Conservation (phyloP, 2,797 vertebrate species). For the Poliocrania exsul region DNA sequence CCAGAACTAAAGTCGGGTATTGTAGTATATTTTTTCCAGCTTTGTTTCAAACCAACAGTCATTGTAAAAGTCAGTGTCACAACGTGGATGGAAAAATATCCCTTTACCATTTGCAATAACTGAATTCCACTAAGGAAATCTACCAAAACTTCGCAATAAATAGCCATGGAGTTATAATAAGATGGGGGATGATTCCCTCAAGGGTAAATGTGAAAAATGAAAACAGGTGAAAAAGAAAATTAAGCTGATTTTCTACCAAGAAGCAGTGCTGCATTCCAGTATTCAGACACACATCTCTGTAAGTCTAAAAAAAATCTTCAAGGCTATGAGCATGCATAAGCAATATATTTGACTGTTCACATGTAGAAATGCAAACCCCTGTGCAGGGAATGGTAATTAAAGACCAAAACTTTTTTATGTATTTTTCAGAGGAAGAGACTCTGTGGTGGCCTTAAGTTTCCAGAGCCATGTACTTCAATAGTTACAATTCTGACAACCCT, state of each 20-base stretch:
- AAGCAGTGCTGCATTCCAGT: background rate
- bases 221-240: conserved; percentile 46
- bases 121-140: background rate
- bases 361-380: background rate
- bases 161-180: background rate
- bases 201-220: background rate
- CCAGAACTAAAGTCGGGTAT: conserved; percentile 1
- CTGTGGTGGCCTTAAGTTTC: background rate
- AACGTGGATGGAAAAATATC: background rate
- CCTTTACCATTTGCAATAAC: background rate
- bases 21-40: background rate
- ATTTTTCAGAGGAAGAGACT: background rate
- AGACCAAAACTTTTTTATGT: background rate
- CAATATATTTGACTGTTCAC: background rate
- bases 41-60: background rate
- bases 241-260: conserved; percentile 23
- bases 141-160: conserved; percentile 15
- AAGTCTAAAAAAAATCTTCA: background rate
- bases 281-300: background rate
- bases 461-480: background rate
- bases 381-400: background rate
- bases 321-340: background rate
- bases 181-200: background rate
- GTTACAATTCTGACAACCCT: background rate
- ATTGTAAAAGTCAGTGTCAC: background rate